These are phyloP conservation scores for Lepidostoma basale DNA, from an alignment of 1,140 invertebrate species.

Conservation along the genomic window DNA sequence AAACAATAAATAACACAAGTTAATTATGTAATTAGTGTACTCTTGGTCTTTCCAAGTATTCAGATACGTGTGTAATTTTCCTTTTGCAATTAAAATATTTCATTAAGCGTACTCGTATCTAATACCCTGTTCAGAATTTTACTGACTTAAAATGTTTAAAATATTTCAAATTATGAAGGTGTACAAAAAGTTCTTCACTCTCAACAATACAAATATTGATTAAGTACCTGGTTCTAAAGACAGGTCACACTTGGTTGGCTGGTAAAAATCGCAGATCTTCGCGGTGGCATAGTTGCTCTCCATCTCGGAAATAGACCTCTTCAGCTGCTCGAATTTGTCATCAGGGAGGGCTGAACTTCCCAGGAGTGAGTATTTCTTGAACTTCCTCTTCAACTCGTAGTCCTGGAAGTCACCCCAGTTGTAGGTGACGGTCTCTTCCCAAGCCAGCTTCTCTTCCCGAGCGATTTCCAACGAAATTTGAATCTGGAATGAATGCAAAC, in stretches of 20 bases:
- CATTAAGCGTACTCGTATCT: too few relatives aligned
- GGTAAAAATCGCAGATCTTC: conserved; percentile 76
- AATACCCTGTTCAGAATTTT: not conserved
- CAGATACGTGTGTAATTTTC: too few relatives aligned
- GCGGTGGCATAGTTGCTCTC: conserved; percentile 79
- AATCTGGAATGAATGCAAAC: too few relatives aligned
- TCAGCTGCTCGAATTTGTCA: conserved; percentile 67
- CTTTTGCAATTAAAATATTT: too few relatives aligned
- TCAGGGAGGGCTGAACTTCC: conserved; percentile 74
- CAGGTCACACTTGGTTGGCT: conserved; percentile 72
- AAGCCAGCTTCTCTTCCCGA: conserved; percentile 58
- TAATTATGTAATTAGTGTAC: too few relatives aligned
- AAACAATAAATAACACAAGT: too few relatives aligned
- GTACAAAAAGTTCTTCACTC: not conserved
- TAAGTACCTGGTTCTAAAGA: conserved; percentile 74
- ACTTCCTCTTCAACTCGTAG: conserved; percentile 68
- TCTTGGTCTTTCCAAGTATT: too few relatives aligned
- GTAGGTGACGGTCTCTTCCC: conserved; percentile 66
- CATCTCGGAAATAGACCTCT: conserved; percentile 73
- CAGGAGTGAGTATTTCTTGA: conserved; percentile 68
- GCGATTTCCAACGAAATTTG: conserved; percentile 56
- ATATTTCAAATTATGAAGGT: not conserved
- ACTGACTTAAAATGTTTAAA: not conserved
- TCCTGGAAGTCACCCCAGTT: conserved; percentile 69
- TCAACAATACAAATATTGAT: not conserved